Conservation (phyloP, 1,140 invertebrate genomes). For the Camponotus floridanus region DNA sequence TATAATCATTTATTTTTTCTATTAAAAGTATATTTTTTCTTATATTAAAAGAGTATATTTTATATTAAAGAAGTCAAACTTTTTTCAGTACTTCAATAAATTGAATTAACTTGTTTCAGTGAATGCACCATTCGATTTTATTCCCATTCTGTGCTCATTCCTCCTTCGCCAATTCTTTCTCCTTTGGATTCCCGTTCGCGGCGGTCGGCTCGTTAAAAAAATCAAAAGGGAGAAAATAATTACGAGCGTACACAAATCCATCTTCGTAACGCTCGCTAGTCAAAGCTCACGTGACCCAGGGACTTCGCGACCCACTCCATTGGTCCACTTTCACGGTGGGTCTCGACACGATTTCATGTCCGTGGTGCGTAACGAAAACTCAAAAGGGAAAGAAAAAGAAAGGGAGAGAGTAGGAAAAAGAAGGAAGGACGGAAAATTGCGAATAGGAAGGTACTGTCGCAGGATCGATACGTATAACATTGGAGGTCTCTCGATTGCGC, state of each 20-base stretch:
- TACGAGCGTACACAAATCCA: conserved; percentile 72
- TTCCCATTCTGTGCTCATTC: conserved; percentile 36
- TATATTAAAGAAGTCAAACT: background rate
- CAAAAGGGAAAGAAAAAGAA: conserved; percentile 2
- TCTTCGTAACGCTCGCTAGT: conserved; percentile 74
- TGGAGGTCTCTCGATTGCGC: conserved; percentile 65
- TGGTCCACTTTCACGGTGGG: conserved; percentile 72
- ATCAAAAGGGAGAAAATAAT: conserved; percentile 74
- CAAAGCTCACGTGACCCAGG: conserved; percentile 73
- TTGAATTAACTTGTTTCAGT: background rate
- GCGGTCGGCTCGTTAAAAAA: conserved; percentile 68
- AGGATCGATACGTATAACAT: conserved; percentile 73
- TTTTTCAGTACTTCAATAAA: background rate
- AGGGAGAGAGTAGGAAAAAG: conserved; percentile 18
- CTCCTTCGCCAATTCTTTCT: conserved; percentile 48
- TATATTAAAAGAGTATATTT: no score
- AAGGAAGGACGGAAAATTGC: conserved; percentile 57
- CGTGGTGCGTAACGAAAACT: conserved; percentile 71
- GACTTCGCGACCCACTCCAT: conserved; percentile 62
- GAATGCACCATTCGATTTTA: background rate
- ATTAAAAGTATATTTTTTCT: background rate
- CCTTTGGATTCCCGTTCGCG: conserved; percentile 17
- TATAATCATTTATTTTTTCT: background rate
- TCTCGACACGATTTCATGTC: conserved; percentile 74
- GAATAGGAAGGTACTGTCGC: conserved; percentile 31